Evolutionary conservation across 2,888 invertebrate species (phyloP), one percentile per base, ranked within the genome.

Genomic region (Lasioglossum morio): DNA sequence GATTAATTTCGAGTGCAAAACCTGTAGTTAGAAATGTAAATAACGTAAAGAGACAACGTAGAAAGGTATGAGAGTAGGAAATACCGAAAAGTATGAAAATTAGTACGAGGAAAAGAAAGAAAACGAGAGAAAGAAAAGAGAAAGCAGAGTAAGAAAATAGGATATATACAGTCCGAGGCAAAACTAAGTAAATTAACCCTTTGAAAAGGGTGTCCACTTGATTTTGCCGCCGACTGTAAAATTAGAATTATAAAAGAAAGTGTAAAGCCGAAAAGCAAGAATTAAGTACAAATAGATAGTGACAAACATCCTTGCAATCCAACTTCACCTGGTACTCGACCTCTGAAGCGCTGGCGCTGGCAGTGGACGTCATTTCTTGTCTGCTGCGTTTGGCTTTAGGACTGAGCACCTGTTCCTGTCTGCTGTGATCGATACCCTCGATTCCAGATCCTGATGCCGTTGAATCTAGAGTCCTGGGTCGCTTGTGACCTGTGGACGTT

Each of bases 401-500:
- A 85, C 95, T 94, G 4, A 92, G 91, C 8, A 91, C 91, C 74
- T 94, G 93, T 30, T 95, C 95, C 34, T 92, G 93, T 30, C 94
- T 90, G 40, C 91, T 89, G 27, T 93, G 93, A 60, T 95, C 95
- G 3, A 93, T 85, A 34, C 93, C 89, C 81, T 95, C 95, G 1
- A 93, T 91, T 30, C 92, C 93, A 0, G 94, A 94, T 5, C 92
- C 94, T 0, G 94, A 93, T 0, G 93, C 93, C 0, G 94, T 91
- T 0, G 94, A 93, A 73, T 95, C 94, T 5, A 94, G 82, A 10
- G 89, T 96, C 48, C 97, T 95, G 19, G 96, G 96, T 27, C 97
- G 95, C 92, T 97, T 97, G 76, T 96, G 96, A 1, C 96, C 96
- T 0, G 92, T 93, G 0, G 95, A 93, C 0, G 96, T 96, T 92